Evolutionary conservation across 2,888 invertebrate species (phyloP), one percentile per base, ranked within the genome.

Genomic region (Andrena bucephala): DNA sequence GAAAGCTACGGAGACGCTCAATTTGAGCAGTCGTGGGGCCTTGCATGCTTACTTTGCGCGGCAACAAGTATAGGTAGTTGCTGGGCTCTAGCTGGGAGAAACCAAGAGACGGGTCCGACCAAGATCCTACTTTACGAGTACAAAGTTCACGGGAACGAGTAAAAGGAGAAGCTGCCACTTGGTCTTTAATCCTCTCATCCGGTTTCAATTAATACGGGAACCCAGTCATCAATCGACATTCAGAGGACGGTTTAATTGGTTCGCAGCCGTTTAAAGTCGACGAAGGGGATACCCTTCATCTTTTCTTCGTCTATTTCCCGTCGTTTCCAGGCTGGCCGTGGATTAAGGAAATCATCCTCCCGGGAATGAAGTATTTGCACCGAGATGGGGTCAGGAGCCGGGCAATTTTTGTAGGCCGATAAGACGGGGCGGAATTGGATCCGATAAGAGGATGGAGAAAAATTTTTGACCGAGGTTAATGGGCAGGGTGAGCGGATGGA

Each of bases 191-290:
- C 82, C 79, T 71, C 77, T 76, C 72, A 59, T 85, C 78, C 77
- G 59, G 68, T 82, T 85, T 63, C 85, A 86, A 86, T 86, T 86
- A 87, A 85, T 86, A 83, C 71, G 63, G 71, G 74, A 78, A 68
- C 13, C 13, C 29, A 8, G 33, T 36, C 27, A 68, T 68, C 74
- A 74, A 75, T 78, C 68, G 59, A 71, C 70, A 68, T 75, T 63
- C 71, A 42, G 36, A 27, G 13, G 10, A 16, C 31, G 54, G 67
- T 71, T 78, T 83, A 84, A 84, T 83, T 83, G 74, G 33, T 65
- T 36, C 33, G 71, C 50, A 27, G 42, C 50, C 70, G n/a, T 84
- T 83, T 68, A 57, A 71, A 84, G 75, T 78, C 63, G 33, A 3
- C 68, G 48, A 8, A 24, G 20, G 66, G 27, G 48, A 69, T n/a